Evolutionary conservation across 2,888 invertebrate species (phyloP), one percentile per base, ranked within the genome.

Genomic region (Dryobotodes eremita): DNA sequence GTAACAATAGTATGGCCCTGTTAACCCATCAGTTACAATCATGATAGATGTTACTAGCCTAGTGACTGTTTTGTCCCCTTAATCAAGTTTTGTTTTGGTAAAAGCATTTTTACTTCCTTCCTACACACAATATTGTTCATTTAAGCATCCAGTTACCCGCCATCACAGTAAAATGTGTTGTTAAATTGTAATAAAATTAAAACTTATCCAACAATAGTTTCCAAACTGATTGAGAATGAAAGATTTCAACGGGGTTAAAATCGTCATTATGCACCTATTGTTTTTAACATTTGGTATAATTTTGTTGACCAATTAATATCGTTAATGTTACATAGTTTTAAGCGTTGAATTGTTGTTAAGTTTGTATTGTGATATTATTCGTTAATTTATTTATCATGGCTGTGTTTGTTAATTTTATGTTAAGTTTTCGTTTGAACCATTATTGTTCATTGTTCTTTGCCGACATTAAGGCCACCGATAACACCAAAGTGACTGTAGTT

Each of bases 361-460:
- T 96, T 96, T 95, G 82, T 87, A 86, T 92, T 93, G 94, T 94
- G 94, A 94, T 94, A 94, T 92, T 93, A 92, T 86, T 70, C 90
- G 93, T 94, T 95, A 92, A 87, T 89, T 89, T 69, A 85, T 90
- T 92, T 88, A 85, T 90, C 87, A 92, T 93, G 97, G 96, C 97
- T 96, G 96, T 96, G 96, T 96, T 96, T 96, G 96, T 96, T 97
- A 96, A 94, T 96, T 96, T 97, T 96, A 96, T 96, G 96, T 97
- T 97, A 95, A 97, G 96, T 97, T 96, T 96, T 95, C 93, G 95
- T 96, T 96, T 96, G 94, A 95, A 95, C 93, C 89, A 90, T 92
- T 90, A 88, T 93, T 93, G 92, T 95, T 94, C 91, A 86, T 94
- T 95, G 92, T 92, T 91, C 84, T 92, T 92, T 91, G 90, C 96